phyloP scores from a whole-genome alignment of 2,888 invertebrate genomes.

The Scaptodrosophila latifasciaeformis region DNA sequence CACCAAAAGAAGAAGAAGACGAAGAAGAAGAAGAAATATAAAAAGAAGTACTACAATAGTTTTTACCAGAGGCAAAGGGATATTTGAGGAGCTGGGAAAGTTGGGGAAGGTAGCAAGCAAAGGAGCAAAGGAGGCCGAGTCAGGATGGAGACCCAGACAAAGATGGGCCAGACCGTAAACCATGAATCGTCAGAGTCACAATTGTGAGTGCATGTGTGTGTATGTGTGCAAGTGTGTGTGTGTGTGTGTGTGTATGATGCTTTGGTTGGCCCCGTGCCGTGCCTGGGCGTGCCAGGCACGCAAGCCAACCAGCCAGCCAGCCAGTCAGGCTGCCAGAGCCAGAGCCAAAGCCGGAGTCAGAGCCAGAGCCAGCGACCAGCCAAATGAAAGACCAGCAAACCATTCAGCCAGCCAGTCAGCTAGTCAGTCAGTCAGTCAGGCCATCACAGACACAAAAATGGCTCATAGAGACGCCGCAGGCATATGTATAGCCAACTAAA shows the following conservation, averaged over 20 bases:
- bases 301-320: slow-evolving; percentile 26
- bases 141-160: slow-evolving; percentile 42
- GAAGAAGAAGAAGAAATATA: too few species aligned
- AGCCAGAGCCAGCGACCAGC: slow-evolving; percentile 34
- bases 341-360: too few species aligned
- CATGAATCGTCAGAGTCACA: not conserved
- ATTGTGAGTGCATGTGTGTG: too few species aligned
- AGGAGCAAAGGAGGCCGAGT: too few species aligned
- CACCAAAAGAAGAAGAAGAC: slow-evolving; percentile 63
- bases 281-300: slow-evolving; percentile 48
- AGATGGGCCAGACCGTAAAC: slow-evolving; percentile 13
- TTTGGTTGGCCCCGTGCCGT: slow-evolving; percentile 36
- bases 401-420: not conserved
- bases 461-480: not conserved
- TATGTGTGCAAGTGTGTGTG: slow-evolving; percentile 10
- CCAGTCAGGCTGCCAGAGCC: slow-evolving; percentile 18
- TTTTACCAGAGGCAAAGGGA: too few species aligned
- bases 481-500: slow-evolving; percentile 29
- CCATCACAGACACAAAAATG: too few species aligned
- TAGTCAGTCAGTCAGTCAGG: not conserved
- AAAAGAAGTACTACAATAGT: slow-evolving; percentile 1
- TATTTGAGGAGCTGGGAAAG: too few species aligned
- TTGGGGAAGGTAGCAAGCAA: too few species aligned
- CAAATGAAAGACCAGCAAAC: slow-evolving; percentile 15
- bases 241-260: slow-evolving; percentile 26